These are phyloP conservation scores for Deilephila porcellus DNA, from an alignment of 2,888 invertebrate genomes.

Conservation along the genomic window DNA sequence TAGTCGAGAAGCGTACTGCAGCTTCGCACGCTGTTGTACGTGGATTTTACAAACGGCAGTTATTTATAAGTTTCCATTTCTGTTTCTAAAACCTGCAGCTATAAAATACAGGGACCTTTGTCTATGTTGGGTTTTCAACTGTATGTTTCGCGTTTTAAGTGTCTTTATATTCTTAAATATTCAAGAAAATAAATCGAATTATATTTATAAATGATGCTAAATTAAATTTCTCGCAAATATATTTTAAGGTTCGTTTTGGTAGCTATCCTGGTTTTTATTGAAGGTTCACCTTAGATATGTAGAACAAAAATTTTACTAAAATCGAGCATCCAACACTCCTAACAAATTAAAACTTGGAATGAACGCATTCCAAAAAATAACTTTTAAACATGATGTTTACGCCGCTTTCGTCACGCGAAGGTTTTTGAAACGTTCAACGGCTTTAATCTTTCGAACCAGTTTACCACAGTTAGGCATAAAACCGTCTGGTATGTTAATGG, in stretches of 20 bases:
- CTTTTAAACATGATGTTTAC: not conserved
- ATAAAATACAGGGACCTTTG: too few species aligned
- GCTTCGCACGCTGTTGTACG: not conserved
- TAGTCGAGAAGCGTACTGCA: not conserved
- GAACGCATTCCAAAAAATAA: not conserved
- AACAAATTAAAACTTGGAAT: not conserved
- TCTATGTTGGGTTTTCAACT: too few species aligned
- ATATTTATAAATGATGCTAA: too few species aligned
- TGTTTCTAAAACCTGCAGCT: not conserved
- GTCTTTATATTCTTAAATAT: too few species aligned
- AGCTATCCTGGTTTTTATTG: too few species aligned
- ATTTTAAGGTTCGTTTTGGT: too few species aligned
- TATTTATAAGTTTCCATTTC: not conserved
- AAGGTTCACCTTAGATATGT: too few species aligned
- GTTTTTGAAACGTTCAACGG: not conserved
- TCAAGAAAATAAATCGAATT: too few species aligned
- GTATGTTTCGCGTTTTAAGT: too few species aligned
- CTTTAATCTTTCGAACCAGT: slow-evolving; percentile 26
- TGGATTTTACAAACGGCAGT: slow-evolving; percentile 4
- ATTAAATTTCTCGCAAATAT: too few species aligned
- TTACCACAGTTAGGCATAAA: slow-evolving; percentile 25
- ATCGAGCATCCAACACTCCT: not conserved
- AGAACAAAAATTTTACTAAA: too few species aligned
- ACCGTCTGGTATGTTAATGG: slow-evolving; percentile 30
- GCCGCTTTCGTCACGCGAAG: not conserved